Evolutionary conservation across 1,140 invertebrate species (phyloP).

Genomic region (Eufriesea mexicana): DNA sequence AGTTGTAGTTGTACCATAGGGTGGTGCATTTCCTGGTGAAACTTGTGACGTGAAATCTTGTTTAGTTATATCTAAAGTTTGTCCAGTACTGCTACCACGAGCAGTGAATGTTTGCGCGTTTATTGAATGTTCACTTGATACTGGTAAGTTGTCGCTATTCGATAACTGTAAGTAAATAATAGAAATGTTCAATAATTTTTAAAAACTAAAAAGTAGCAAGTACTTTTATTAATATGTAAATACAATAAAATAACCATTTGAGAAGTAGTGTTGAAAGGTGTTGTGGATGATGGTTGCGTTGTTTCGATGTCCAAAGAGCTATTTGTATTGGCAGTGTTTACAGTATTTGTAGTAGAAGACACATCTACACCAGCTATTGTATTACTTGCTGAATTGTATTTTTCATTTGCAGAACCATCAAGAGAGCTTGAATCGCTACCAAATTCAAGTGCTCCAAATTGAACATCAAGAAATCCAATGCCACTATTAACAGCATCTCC

Average conservation of each 20-base stretch:
- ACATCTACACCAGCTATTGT: constrained; percentile 75
- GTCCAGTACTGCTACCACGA: constrained; percentile 67
- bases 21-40: constrained; percentile 73
- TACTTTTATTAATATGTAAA: neutral
- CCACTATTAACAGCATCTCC: constrained; percentile 89
- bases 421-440: constrained; percentile 86
- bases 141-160: constrained; percentile 70
- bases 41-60: constrained; percentile 76
- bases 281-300: constrained; percentile 69
- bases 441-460: constrained; percentile 96
- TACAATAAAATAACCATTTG: constrained; percentile 71
- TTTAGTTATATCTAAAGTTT: constrained; percentile 75
- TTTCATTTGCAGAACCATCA: constrained; percentile 82
- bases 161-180: constrained; percentile 68
- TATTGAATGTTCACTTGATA: constrained; percentile 73
- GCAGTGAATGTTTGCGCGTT: constrained; percentile 73
- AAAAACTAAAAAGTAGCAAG: neutral
- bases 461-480: constrained; percentile 93
- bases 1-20: constrained; percentile 70
- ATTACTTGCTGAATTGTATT: constrained; percentile 73
- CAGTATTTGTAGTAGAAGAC: constrained; percentile 70
- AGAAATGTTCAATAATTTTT: neutral
- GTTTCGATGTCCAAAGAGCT: constrained; percentile 78
- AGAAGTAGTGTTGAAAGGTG: constrained; percentile 73
- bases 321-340: constrained; percentile 74